phyloP scores from a whole-genome alignment of 2,797 vertebrate genomes.

The Buphagus erythrorhynchus region DNA sequence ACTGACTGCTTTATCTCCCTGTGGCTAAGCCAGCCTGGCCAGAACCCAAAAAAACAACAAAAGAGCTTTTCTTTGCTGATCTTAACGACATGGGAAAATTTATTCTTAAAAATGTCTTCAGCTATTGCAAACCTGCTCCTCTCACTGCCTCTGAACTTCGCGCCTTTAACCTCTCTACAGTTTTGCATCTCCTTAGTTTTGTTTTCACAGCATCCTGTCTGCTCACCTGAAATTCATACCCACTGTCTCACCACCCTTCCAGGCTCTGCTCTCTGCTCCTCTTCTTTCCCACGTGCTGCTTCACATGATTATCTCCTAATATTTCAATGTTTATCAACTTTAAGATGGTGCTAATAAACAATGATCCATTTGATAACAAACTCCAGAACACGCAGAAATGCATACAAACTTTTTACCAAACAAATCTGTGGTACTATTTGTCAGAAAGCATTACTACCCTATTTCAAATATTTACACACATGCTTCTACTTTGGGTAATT shows the following conservation, averaged over 20 bases:
- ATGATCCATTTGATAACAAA: neutral
- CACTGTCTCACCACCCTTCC: neutral
- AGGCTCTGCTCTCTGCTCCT: neutral
- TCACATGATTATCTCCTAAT: neutral
- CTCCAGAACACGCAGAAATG: neutral
- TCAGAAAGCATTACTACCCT: neutral
- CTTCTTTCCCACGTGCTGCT: neutral
- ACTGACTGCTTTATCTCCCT: neutral
- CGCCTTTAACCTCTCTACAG: neutral
- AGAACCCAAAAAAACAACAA: neutral
- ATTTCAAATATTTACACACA: constrained; percentile 33
- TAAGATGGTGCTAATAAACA: neutral
- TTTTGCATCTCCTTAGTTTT: neutral
- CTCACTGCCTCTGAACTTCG: neutral
- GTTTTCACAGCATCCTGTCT: neutral
- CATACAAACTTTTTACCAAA: neutral
- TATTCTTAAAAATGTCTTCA: neutral
- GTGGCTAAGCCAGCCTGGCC: neutral
- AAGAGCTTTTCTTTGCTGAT: neutral
- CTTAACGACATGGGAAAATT: neutral
- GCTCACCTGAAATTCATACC: neutral
- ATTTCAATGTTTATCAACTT: neutral
- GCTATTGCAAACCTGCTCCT: neutral
- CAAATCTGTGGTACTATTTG: neutral
- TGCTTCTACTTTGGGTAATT: neutral